A percentile compares a stretch with the other conserved stretches of the same genome.
phyloP scores from a whole-genome alignment of 1,140 invertebrate genomes.

The Stegodyphus mimosarum region DNA sequence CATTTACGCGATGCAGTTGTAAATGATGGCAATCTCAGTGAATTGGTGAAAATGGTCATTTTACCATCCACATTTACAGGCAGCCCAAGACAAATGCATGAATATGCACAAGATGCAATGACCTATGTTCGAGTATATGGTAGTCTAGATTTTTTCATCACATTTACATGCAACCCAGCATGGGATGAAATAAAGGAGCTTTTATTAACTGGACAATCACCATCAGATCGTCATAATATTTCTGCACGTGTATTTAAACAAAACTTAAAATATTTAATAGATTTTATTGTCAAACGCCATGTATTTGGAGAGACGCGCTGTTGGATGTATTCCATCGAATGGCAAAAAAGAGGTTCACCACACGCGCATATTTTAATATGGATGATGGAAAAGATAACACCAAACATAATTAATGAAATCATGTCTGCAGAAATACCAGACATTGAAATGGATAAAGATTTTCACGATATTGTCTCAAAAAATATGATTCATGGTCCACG shows the following conservation, averaged over 20 bases:
- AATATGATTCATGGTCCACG: conserved; percentile 68
- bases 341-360: conserved; percentile 69
- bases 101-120: conserved; percentile 57
- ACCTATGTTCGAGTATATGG: conserved; percentile 34
- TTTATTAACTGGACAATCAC: conserved; percentile 64
- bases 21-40: conserved; percentile 26
- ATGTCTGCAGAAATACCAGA: conserved; percentile 73
- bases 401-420: conserved; percentile 68
- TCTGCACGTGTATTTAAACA: conserved; percentile 67
- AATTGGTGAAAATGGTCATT: conserved; percentile 29
- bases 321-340: conserved; percentile 67
- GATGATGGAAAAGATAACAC: conserved; percentile 18
- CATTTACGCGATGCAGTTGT: conserved; percentile 50
- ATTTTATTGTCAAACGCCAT: conserved; percentile 64
- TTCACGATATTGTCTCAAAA: conserved; percentile 66
- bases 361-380: conserved; percentile 68
- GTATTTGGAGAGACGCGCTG: conserved; percentile 56
- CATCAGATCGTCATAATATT: conserved; percentile 67
- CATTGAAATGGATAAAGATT: conserved; percentile 66
- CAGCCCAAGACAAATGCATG: conserved; percentile 40
- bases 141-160: not conserved
- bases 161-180: too few species aligned
- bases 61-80: conserved; percentile 50
- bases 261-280: conserved; percentile 67
- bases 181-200: not conserved